Base-by-base conservation (phyloP, 2,888 invertebrate genomes). In the Formica aserva region DNA sequence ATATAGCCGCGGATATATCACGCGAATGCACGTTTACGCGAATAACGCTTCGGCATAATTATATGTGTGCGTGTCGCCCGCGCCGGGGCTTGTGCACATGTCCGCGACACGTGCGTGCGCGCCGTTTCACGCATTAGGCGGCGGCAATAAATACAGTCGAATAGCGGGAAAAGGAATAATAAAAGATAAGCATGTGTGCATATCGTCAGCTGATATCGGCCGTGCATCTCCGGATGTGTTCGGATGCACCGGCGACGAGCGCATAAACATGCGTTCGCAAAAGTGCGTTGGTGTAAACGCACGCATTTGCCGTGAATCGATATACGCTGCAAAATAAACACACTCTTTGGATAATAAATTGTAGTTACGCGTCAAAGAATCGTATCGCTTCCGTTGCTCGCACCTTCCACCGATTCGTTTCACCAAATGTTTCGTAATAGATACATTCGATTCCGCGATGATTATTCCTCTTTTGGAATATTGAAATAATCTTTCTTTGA, bases 71-170 rank as follows among this genome's bases (percentile, higher is more conserved):
- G 89, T 85, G 85, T 85, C 75, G 69, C 29, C 52, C 71, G 38
- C 66, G 32, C 63, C 57, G 52, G 60, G 38, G 38, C n/a, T 9
- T 8, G 63, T 72, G 83, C 84, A 69, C 86, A 76, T 83, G 85
- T 62, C 67, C 75, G 66, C 38, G 83, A 86, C 86, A 85, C 90
- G 89, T 87, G 89, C 89, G 89, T 88, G 90, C 82, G 65, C 82
- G 48, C 60, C 41, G 83, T 80, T 72, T 85, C 88, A 84, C 87
- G 89, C 89, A 86, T 86, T 55, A 71, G 76, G 84, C 78, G 38
- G 78, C 72, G 41, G 63, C 87, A 77, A 80, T 77, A 87, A 90
- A 88, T 85, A 88, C 82, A 45, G 26, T 22, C 66, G 48, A 57
- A 65, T 57, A 52, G 22, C 69, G 66, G 29, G 62, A 71, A 77